These are phyloP conservation scores for Hybognathus amarus DNA, from an alignment of 2,797 vertebrate genomes.

Conservation along the genomic window DNA sequence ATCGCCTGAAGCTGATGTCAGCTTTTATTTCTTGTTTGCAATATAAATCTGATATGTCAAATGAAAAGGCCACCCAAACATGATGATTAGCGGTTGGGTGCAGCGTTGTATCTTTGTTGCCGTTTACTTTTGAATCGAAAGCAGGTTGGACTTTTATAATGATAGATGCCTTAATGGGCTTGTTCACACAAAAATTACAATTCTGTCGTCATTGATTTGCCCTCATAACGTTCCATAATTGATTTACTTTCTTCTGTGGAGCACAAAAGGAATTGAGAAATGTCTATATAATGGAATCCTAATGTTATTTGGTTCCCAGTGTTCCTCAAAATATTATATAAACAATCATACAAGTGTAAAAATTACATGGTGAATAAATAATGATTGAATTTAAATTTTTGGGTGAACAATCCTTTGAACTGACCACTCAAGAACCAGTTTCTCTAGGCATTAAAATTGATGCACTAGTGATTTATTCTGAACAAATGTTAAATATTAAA, in stretches of 20 bases:
- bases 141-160: constrained; percentile 3
- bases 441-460: neutral
- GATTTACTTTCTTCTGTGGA: neutral
- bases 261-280: neutral
- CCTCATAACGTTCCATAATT: neutral
- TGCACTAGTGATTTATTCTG: constrained; percentile 32
- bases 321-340: neutral
- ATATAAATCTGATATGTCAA: neutral
- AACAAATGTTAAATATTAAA: neutral
- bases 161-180: neutral
- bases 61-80: neutral
- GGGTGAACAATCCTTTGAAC: neutral
- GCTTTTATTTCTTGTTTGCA: neutral
- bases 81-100: neutral
- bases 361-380: neutral
- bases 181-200: neutral
- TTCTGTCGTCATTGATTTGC: too few species aligned
- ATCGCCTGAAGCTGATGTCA: neutral
- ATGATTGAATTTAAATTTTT: neutral
- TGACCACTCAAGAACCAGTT: constrained; percentile 23
- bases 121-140: neutral
- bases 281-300: neutral
- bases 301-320: neutral
- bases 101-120: neutral
- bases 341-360: neutral